phyloP scores from a whole-genome alignment of 2,888 invertebrate genomes.

The Pedicia rivosa region DNA sequence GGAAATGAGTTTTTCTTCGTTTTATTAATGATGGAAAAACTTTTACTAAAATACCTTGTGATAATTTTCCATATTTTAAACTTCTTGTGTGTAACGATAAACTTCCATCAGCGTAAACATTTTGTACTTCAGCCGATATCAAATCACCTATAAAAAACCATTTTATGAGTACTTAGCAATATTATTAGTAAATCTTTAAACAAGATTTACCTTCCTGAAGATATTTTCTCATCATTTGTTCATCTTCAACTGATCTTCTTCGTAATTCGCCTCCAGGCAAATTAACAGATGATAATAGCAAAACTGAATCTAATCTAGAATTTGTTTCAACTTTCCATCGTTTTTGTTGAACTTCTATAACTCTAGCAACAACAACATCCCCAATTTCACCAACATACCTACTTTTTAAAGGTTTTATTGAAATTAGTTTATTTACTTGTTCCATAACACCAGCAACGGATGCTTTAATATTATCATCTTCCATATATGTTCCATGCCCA shows the following conservation, averaged over 20 bases:
- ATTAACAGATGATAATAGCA: constrained; percentile 85
- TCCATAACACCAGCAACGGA: constrained; percentile 91
- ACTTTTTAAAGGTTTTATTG: constrained; percentile 79
- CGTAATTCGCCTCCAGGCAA: constrained; percentile 95
- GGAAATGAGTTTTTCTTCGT: constrained; percentile 89
- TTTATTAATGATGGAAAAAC: constrained; percentile 86
- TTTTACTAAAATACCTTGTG: constrained; percentile 76
- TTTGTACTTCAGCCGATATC: constrained; percentile 95
- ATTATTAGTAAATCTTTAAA: too few relatives aligned
- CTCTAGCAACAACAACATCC: constrained; percentile 89
- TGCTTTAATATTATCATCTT: constrained; percentile 67
- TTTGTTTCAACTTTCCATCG: constrained; percentile 94
- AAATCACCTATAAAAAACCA: too few relatives aligned
- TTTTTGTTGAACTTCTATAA: constrained; percentile 85
- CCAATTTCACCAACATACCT: constrained; percentile 89
- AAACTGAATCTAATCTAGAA: constrained; percentile 70
- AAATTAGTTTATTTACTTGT: constrained; percentile 87
- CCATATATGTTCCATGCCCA: constrained; percentile 92
- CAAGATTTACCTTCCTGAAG: constrained; percentile 73
- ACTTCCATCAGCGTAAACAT: constrained; percentile 78
- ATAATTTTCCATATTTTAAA: constrained; percentile 89
- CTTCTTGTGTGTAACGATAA: constrained; percentile 89
- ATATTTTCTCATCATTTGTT: constrained; percentile 92
- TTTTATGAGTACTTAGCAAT: too few relatives aligned
- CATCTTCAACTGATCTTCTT: constrained; percentile 86